A percentile compares a stretch with the other conserved stretches of the same genome.
phyloP scores from a whole-genome alignment of 53 echinoderm and acorn worm genomes.

The Hippasteria phrygiana region DNA sequence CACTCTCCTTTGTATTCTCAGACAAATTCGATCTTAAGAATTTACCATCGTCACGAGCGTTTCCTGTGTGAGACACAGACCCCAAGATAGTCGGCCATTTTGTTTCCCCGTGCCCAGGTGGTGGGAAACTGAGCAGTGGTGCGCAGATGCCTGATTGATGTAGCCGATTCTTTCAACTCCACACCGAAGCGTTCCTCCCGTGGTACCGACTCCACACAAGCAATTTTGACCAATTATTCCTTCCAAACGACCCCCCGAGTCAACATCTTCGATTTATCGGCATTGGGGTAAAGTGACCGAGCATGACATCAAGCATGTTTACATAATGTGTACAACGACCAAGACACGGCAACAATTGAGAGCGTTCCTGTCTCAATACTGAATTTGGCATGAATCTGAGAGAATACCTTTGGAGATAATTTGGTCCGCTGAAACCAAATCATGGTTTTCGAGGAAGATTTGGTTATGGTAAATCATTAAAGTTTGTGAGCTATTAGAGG shows the following conservation, averaged over 20 bases:
- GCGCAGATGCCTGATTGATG: slow-evolving; percentile 1
- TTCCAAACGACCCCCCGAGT: background rate
- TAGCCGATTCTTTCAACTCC: background rate
- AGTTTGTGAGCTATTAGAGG: too few relatives aligned
- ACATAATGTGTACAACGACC: background rate
- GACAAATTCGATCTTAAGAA: slow-evolving; percentile 12
- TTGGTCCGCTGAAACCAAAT: background rate
- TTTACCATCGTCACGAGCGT: background rate
- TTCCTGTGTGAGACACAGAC: background rate
- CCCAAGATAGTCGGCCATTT: slow-evolving; percentile 10
- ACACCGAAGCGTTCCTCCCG: background rate
- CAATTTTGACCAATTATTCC: background rate
- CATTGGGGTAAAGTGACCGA: background rate
- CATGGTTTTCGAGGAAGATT: slow-evolving; percentile 21
- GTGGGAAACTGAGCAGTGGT: background rate
- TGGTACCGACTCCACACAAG: background rate
- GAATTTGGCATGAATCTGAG: background rate
- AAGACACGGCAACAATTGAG: background rate
- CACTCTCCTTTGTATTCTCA: background rate
- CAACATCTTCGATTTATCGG: background rate
- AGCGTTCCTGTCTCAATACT: background rate
- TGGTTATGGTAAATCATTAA: background rate
- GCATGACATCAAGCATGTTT: background rate
- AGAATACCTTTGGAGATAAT: background rate
- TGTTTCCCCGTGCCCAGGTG: background rate